A percentile compares a stretch with the other conserved stretches of the same genome.
These are phyloP conservation scores for Calameuta filiformis DNA, from an alignment of 2,888 invertebrate genomes.

Conservation along the genomic window DNA sequence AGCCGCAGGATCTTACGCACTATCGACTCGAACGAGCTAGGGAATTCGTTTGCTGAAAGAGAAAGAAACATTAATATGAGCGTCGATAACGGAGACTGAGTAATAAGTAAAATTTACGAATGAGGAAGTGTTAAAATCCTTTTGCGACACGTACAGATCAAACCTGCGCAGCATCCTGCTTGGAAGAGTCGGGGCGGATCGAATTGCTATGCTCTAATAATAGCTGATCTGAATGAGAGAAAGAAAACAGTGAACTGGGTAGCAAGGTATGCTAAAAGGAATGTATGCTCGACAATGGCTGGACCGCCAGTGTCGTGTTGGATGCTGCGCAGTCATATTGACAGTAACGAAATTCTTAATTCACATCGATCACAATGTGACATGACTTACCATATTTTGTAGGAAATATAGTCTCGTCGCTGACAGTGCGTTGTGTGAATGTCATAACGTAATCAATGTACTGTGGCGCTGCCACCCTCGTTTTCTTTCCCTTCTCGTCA, in stretches of 20 bases:
- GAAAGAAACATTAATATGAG: neutral
- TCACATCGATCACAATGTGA: neutral
- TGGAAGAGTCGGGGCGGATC: neutral
- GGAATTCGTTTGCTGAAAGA: conserved; percentile 89
- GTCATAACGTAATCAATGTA: conserved; percentile 99
- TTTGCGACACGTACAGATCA: neutral
- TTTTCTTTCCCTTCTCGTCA: conserved; percentile 99
- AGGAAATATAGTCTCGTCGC: conserved; percentile 96
- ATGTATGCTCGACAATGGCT: neutral
- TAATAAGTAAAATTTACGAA: neutral
- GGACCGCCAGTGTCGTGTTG: neutral
- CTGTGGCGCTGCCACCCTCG: conserved; percentile 95
- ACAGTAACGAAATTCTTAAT: neutral
- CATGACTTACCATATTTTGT: conserved; percentile 91
- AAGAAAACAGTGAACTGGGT: neutral
- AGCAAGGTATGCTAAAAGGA: neutral
- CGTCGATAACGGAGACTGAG: neutral
- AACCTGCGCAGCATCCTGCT: neutral
- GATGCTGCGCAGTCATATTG: neutral
- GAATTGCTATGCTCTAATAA: neutral
- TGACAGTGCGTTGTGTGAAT: conserved; percentile 95
- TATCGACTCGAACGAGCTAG: conserved; percentile 91
- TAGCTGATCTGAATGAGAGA: neutral
- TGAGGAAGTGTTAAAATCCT: neutral
- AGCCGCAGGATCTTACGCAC: conserved; percentile 96